Base-by-base conservation (phyloP, 2,797 vertebrate species). In the Lagorchestes hirsutus region DNA sequence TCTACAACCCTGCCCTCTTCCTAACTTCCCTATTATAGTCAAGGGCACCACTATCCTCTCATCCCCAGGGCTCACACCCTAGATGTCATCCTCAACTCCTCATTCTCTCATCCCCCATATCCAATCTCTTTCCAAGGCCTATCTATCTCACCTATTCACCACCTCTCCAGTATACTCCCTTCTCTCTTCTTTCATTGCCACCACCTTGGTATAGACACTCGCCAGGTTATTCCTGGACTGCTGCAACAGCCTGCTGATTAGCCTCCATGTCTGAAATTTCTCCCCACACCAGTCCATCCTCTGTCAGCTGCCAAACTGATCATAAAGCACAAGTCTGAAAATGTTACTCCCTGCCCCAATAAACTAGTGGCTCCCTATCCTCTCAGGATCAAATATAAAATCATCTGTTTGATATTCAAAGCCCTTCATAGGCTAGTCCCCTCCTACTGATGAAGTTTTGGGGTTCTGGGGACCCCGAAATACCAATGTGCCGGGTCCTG, bases 401-500 rank as follows among this genome's bases (percentile, higher is more conserved):
- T 27, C 40, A 46, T 50, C 18, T 46, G 8, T 40, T 46, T 87
- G 22, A 3, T 87, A 12, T 27, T 24, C 40, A 82, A 82, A 27
- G 34, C 40, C 40, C 3, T 46, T 40, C 6, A 74, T 24, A 46
- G 18, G 0, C 18, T 40, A 82, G n/a, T 24, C 2, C 0, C 67
- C 22, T 50, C 10, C 22, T 87, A 52, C 52, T 52, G 52, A 52
- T 52, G 52, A 52, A 52, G 52, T 52, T 52, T 52, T 52, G 52
- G 52, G 52, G 52, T 52, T 5, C 52, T 52, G 52, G 52, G 52
- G 52, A 52, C 52, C 52, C 52, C 9, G 52, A 52, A 52, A 52
- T 52, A 52, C 52, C 5, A 4, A 52, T 0, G 5, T 6, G 5
- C 50, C 0, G 8, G 52, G 0, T 52, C 6, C 6, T 52, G 52